These are phyloP conservation scores for Amazonetta brasiliensis DNA, from an alignment of 2,797 vertebrate genomes.

Conservation along the genomic window DNA sequence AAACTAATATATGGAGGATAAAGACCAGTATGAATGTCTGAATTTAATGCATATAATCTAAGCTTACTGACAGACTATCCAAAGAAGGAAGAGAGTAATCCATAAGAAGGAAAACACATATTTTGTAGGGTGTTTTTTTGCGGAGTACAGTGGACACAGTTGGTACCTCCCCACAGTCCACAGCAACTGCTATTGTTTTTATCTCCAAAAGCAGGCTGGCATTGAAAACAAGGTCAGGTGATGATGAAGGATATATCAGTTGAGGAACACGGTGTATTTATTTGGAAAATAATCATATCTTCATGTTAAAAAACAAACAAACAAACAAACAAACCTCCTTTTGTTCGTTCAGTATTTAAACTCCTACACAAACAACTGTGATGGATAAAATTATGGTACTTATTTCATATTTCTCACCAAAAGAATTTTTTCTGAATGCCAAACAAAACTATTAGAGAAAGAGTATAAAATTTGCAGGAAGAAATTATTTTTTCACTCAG, in stretches of 20 bases:
- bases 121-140: background rate
- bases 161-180: background rate
- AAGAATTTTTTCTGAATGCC: background rate
- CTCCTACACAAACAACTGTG: background rate
- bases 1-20: background rate
- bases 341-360: background rate
- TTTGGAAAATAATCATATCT: background rate
- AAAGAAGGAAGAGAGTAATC: background rate
- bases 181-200: background rate
- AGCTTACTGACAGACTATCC: background rate
- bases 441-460: background rate
- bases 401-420: background rate
- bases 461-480: background rate
- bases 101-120: background rate
- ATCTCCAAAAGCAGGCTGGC: background rate
- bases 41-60: background rate
- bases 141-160: fast-evolving
- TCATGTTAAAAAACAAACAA: background rate
- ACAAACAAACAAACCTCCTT: background rate
- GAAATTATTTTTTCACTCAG: background rate
- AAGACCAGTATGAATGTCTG: background rate
- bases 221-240: background rate
- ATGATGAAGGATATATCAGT: background rate
- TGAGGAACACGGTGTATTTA: background rate
- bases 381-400: background rate